Conservation (phyloP, 2,888 invertebrate genomes). For the Drosophila mimica region DNA sequence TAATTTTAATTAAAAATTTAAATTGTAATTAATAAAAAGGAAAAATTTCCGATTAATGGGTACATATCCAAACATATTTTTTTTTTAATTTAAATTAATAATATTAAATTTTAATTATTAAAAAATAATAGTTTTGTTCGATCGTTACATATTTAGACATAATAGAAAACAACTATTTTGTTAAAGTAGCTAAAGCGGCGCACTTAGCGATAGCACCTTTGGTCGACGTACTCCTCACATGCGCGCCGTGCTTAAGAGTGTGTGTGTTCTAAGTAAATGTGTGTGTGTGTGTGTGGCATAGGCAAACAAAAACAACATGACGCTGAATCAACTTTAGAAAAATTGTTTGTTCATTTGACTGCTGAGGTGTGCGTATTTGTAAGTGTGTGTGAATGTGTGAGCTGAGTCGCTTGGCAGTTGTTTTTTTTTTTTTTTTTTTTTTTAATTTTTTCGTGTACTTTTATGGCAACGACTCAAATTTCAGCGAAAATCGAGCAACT, state of each 20-base stretch:
- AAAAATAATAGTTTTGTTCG: background rate
- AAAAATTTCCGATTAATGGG: background rate
- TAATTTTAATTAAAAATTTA: background rate
- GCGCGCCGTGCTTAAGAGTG: slow-evolving; percentile 45
- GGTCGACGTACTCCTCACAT: slow-evolving; percentile 47
- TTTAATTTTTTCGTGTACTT: slow-evolving; percentile 44
- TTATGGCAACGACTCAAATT: slow-evolving; percentile 63
- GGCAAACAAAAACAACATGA: slow-evolving; percentile 71
- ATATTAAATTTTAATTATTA: background rate
- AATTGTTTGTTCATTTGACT: slow-evolving; percentile 60
- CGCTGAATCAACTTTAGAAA: slow-evolving; percentile 68
- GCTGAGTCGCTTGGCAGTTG: slow-evolving; percentile 48
- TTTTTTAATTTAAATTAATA: background rate
- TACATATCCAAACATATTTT: background rate
- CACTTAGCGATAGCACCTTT: slow-evolving; percentile 68
- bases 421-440: slow-evolving; percentile 14
- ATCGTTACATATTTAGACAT: slow-evolving; percentile 4
- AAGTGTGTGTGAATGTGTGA: slow-evolving; percentile 9
- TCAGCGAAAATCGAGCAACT: slow-evolving; percentile 54
- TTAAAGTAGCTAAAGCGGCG: slow-evolving; percentile 34
- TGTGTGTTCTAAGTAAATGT: background rate
- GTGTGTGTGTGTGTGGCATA: slow-evolving; percentile 47
- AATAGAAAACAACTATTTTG: background rate
- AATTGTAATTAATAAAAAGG: background rate
- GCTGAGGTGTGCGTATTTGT: slow-evolving; percentile 24